These are phyloP conservation scores for Epicampocera succincta DNA, from an alignment of 2,888 invertebrate species.

Conservation along the genomic window DNA sequence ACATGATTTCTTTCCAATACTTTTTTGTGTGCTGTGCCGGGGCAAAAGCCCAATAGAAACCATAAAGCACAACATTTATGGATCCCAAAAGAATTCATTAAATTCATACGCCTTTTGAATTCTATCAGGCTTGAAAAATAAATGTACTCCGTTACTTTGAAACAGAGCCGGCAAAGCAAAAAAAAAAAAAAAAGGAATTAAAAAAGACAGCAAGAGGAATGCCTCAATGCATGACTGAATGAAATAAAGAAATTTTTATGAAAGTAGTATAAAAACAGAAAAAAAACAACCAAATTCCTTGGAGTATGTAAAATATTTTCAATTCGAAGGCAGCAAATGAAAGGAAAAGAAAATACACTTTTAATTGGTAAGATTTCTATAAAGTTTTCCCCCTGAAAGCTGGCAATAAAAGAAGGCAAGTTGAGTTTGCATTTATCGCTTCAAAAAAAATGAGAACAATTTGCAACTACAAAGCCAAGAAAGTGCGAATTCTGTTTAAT, in stretches of 20 bases:
- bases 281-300: conserved; percentile 14
- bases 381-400: neutral
- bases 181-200: conserved; percentile 30
- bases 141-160: conserved; percentile 20
- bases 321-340: conserved; percentile 31
- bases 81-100: conserved; percentile 52
- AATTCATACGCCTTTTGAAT: conserved; percentile 60
- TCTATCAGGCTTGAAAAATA: conserved; percentile 50
- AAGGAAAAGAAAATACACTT: conserved; percentile 20
- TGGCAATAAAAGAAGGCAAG: conserved; percentile 10
- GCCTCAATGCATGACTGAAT: conserved; percentile 2
- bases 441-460: no score
- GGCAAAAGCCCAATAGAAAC: conserved; percentile 9
- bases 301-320: conserved; percentile 44
- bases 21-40: conserved; percentile 7
- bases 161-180: neutral
- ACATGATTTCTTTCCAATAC: conserved; percentile 19
- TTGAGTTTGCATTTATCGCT: neutral
- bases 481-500: no score
- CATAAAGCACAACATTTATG: conserved; percentile 53
- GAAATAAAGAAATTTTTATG: conserved; percentile 23
- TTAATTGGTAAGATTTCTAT: conserved; percentile 46
- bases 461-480: no score
- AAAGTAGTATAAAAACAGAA: neutral
- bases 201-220: conserved; percentile 4